Conservation (phyloP, 2,113 vertebrate genomes). For the Rhodinocichla rosea region DNA sequence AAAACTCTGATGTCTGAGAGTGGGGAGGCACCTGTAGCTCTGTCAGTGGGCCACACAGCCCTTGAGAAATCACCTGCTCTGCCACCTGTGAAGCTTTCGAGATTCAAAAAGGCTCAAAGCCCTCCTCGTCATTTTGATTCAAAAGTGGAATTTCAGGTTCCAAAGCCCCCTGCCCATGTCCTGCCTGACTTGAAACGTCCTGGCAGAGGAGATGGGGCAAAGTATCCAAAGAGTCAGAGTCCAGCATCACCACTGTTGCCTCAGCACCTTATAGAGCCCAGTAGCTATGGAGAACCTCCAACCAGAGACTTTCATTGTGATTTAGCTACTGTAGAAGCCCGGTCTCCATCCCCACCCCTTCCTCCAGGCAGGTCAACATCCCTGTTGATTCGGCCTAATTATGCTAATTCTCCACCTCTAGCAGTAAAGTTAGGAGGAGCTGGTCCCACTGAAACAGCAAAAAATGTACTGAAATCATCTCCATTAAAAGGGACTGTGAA, state of each 20-base stretch:
- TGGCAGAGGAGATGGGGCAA: constrained; percentile 58
- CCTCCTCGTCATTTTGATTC: constrained; percentile 65
- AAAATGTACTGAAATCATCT: constrained; percentile 28
- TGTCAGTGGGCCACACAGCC: constrained; percentile 33
- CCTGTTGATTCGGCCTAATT: constrained; percentile 81
- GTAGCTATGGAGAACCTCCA: constrained; percentile 71
- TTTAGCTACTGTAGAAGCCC: constrained; percentile 64
- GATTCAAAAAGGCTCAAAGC: constrained; percentile 73
- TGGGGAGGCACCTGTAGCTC: constrained; percentile 2
- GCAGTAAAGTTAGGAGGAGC: constrained; percentile 64
- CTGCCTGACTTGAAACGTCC: constrained; percentile 52
- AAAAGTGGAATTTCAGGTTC: constrained; percentile 56
- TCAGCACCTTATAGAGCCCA: constrained; percentile 63
- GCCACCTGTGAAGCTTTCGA: constrained; percentile 75
- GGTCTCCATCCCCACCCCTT: constrained; percentile 76
- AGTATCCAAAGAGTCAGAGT: constrained; percentile 61
- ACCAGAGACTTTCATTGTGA: constrained; percentile 78
- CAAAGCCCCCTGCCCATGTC: constrained; percentile 45
- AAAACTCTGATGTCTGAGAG: constrained; percentile 56
- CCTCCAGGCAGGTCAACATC: constrained; percentile 85
- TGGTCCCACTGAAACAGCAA: constrained; percentile 42
- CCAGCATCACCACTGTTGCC: constrained; percentile 67
- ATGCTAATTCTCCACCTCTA: constrained; percentile 67
- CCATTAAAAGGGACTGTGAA: constrained; percentile 48
- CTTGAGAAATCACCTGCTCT: constrained; percentile 74